These are phyloP conservation scores for Sebastes goodei DNA, from an alignment of 2,797 vertebrate species.

Conservation along the genomic window DNA sequence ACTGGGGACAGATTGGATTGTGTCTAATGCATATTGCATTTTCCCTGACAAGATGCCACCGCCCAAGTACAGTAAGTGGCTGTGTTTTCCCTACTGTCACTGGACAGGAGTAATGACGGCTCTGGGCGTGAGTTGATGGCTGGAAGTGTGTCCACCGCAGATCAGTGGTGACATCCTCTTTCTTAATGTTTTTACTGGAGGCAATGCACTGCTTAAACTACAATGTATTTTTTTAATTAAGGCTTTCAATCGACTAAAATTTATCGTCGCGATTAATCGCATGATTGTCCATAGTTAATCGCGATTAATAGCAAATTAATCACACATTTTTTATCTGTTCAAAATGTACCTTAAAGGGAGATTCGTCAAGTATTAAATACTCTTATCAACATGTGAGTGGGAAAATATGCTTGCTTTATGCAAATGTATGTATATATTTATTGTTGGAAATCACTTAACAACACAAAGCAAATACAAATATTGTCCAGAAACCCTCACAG, in stretches of 20 bases:
- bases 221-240: background rate
- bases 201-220: background rate
- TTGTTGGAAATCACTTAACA: no score
- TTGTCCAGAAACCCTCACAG: no score
- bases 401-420: no score
- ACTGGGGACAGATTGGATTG: slow-evolving; percentile 78
- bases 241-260: background rate
- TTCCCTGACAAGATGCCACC: slow-evolving; percentile 73
- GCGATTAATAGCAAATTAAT: background rate
- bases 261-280: background rate
- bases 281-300: background rate
- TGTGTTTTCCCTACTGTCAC: slow-evolving; percentile 70
- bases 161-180: slow-evolving; percentile 38
- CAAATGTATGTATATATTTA: no score
- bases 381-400: no score
- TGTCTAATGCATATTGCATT: slow-evolving; percentile 82
- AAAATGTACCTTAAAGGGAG: no score
- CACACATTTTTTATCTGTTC: no score
- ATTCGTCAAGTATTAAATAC: no score
- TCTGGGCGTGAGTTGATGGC: slow-evolving; percentile 50
- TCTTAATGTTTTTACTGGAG: slow-evolving; percentile 5
- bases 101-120: slow-evolving; percentile 46
- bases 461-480: no score
- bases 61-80: slow-evolving; percentile 74
- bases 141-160: slow-evolving; percentile 49